Evolutionary conservation across 2,888 invertebrate genomes (phyloP).

Genomic region (Deilephila elpenor): DNA sequence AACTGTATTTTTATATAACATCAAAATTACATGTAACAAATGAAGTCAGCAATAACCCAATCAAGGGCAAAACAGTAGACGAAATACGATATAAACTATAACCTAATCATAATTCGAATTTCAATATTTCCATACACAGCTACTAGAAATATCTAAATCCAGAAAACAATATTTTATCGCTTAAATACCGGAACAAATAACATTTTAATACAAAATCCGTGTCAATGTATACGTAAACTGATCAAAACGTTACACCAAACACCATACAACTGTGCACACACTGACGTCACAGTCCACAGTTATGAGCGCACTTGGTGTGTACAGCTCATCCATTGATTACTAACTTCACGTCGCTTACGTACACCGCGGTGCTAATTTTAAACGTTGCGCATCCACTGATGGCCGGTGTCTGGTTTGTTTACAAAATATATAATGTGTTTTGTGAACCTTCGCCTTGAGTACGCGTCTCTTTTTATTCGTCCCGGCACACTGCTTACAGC

Average conservation of each 20-base stretch:
- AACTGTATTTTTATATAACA: too few species aligned
- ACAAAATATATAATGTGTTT: conserved; percentile 43
- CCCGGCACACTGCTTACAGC: not conserved
- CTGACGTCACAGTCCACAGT: conserved; percentile 1
- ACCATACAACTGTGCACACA: not conserved
- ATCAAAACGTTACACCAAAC: not conserved
- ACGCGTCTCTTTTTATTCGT: not conserved
- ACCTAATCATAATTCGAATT: too few species aligned
- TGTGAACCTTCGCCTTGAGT: not conserved
- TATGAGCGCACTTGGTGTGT: conserved; percentile 1
- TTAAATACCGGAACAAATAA: too few species aligned
- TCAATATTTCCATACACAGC: too few species aligned
- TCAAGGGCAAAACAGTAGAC: too few species aligned
- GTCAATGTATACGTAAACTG: too few species aligned
- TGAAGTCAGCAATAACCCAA: too few species aligned
- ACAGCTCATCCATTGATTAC: conserved; percentile 33
- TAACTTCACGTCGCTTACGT: conserved; percentile 29
- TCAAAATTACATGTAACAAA: too few species aligned
- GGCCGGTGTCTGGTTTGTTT: conserved; percentile 47
- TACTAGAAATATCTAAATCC: too few species aligned
- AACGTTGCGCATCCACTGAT: conserved; percentile 43
- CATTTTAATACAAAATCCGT: too few species aligned
- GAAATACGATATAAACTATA: too few species aligned
- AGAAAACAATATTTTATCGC: too few species aligned
- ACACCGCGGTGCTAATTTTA: conserved; percentile 47